Base-by-base conservation (phyloP, 1,140 invertebrate species). In the Cyphomyrmex costatus region DNA sequence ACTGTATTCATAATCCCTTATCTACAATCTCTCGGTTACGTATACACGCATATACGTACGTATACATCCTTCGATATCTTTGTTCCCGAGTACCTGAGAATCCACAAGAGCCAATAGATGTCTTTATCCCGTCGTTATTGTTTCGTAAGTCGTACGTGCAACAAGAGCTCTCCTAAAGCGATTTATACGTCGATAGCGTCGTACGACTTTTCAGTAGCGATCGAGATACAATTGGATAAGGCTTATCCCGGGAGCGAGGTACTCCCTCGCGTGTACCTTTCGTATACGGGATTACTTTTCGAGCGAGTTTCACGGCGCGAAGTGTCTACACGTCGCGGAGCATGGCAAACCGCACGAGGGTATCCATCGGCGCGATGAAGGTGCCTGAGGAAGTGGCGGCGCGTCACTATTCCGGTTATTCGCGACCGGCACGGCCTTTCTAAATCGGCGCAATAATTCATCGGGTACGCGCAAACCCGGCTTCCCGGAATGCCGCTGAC, bases 391-490 rank as follows among this genome's bases (percentile, higher is more conserved):
- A 82, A 82, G 79, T 82, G 58, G 14, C 88, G 71, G 42, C 88
- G 80, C 65, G 65, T 36, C 86, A 70, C 74, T 77, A 77, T 77
- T 30, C 56, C 36, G 36, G 58, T 24, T 56, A 77, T 63, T 80
- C 86, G 10, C 16, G 63, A 49, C 30, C 42, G 16, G 51, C 51
- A n/a, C n/a, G 84, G 82, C 79, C 82, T 88, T 88, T 92, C 90
- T 93, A 93, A 93, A 93, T 93, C 93, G 90, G 87, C 88, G 88
- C 88, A 86, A 93, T 93, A 94, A 92, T 94, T 93, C 92, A 93
- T 93, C 91, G 83, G 78, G 77, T 89, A 73, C 58, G 85, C 74
- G 83, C 91, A 79, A 87, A 65, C 83, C n/a, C 56, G 80, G 90
- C 89, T 93, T 93, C 91, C 92, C 90, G 89, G 93, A 94, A 94